A percentile compares a stretch with the other conserved stretches of the same genome.
Conservation (phyloP, 2,113 vertebrate genomes). For the Pontoporia blainvillei region DNA sequence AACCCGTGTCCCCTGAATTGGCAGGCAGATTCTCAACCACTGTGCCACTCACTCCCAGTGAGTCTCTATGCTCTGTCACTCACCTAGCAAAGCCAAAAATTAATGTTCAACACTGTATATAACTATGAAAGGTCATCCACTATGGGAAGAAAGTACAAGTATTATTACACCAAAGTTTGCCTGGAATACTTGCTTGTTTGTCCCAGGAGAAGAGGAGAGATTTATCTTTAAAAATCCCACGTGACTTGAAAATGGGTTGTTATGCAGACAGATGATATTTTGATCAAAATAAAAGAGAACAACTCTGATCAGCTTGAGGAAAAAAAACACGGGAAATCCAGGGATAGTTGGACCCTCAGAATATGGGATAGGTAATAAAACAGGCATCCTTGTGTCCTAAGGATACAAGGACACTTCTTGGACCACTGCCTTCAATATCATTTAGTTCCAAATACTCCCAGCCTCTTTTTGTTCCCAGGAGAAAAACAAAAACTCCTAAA, state of each 20-base stretch:
- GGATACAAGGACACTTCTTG: accelerated
- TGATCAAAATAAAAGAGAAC: background rate
- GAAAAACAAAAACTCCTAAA: background rate
- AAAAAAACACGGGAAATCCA: background rate
- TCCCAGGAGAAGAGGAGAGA: background rate
- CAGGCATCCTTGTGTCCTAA: accelerated
- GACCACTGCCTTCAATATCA: background rate
- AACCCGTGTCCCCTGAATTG: too few species aligned
- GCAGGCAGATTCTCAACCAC: too few species aligned
- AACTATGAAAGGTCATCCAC: background rate
- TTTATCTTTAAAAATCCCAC: background rate
- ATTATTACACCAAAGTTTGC: background rate
- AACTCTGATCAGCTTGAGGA: background rate
- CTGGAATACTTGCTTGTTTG: background rate
- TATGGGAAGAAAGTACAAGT: background rate
- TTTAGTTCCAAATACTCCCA: background rate
- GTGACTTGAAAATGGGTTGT: background rate
- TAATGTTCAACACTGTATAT: background rate
- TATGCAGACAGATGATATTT: background rate
- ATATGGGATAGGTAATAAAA: too few species aligned
- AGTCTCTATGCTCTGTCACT: background rate
- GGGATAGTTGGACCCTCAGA: background rate
- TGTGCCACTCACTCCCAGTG: background rate
- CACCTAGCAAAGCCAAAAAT: background rate
- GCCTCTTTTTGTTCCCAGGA: background rate